Evolutionary conservation across 2,888 invertebrate species (phyloP), one percentile per base, ranked within the genome.

Genomic region (Drosophila mayaguana): DNA sequence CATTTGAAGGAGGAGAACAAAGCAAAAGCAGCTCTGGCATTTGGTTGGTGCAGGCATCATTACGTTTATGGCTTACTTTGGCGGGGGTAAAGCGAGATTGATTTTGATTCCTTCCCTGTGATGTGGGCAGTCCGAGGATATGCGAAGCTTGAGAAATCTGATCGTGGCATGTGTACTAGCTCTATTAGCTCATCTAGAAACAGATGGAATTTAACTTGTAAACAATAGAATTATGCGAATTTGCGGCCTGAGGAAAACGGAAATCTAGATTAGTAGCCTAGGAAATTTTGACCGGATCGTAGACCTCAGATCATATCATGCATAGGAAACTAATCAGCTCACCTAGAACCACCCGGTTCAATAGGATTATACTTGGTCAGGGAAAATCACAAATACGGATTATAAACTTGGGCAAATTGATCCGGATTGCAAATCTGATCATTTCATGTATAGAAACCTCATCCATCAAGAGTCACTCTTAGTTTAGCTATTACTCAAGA

Each of bases 1-100:
- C 22, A 16, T n/a, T 25, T 3, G 12, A n/a, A 22, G 40, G 22
- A 11, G n/a, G 18, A 38, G 11, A 11, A 11, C 18, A 38, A 16
- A 45, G 16, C 6, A 22, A 22, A 12, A 9, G 16, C 20, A 12
- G 2, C 22, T 45, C 43, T n/a, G n/a, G 43, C 22, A 45, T 2
- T 32, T 14, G 50, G 25, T 7, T 34, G 16, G 22, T n/a, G 9
- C 11, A 12, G 43, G 18, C 7, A 22, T 11, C 22, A 38, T 14
- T 38, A 11, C 34, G 22, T 14, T 53, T 51, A 45, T 45, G 50
- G 16, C 20, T 18, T 18, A 40, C 40, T 40, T 4, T 25, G 14
- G 40, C 40, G 40, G 12, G 43, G 43, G 43, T 43, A 20, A 20
- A 43, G 45, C 45, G 16, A 36, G 51, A 51, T 51, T 51, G 51